These are phyloP conservation scores for Chelonia mydas DNA, from an alignment of 2,797 vertebrate species.

Conservation along the genomic window DNA sequence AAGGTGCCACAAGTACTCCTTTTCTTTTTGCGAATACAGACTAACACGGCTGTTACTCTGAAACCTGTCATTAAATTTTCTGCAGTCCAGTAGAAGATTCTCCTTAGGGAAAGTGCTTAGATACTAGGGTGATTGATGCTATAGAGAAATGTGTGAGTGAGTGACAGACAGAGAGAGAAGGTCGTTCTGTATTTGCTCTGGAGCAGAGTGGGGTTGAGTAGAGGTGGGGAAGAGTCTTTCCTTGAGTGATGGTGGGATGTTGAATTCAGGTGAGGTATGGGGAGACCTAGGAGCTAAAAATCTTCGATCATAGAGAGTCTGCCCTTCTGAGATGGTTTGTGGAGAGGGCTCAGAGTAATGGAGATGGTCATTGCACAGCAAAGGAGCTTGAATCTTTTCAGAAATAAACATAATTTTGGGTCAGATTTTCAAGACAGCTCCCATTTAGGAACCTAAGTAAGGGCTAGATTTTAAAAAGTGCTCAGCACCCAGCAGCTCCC, in stretches of 20 bases:
- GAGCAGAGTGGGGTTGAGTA: background rate
- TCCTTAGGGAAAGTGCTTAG: background rate
- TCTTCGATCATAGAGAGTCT: background rate
- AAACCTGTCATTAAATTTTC: background rate
- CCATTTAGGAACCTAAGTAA: background rate
- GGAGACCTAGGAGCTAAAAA: background rate
- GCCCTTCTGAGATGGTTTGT: background rate
- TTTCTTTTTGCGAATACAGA: too few relatives aligned
- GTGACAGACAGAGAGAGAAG: background rate
- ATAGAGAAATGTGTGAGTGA: background rate
- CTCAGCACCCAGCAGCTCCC: background rate
- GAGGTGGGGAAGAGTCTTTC: background rate
- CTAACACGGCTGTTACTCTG: too few relatives aligned
- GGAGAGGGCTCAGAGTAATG: background rate
- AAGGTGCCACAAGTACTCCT: too few relatives aligned
- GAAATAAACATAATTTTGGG: background rate
- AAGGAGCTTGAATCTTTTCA: background rate
- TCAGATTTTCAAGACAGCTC: background rate
- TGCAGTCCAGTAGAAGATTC: conserved; percentile 1
- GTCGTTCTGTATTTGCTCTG: background rate
- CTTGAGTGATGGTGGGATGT: background rate
- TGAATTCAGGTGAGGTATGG: background rate
- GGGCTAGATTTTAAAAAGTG: background rate
- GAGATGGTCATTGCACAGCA: background rate
- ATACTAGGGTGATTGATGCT: background rate